Evolutionary conservation across 2,797 vertebrate species (phyloP), one percentile per base, ranked within the genome.

Genomic region (Propithecus perrieri): DNA sequence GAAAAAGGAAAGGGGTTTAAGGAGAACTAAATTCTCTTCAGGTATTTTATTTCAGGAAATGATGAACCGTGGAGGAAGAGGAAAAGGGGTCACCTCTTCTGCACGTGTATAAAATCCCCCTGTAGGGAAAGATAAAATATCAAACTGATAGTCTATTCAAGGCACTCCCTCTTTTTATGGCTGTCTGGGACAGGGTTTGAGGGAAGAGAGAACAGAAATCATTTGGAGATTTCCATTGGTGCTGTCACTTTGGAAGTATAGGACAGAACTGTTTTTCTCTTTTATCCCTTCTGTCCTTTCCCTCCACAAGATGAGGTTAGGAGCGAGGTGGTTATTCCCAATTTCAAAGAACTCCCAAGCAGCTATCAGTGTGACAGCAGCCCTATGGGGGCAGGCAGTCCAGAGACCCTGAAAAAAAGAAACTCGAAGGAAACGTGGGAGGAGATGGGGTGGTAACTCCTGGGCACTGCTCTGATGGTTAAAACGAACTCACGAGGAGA

Each of bases 41-140:
- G 48, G 14, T 41, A 48, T 20, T 85, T 94, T 85, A 48, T 38
- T 72, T 79, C 55, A 94, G 46, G 38, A 94, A 78, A 88, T 55
- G 55, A 26, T 8, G 9, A 74, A 35, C 35, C 78, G 26, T 14
- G 14, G 22, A 33, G 11, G 46, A 85, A 35, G 57, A 53, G 6
- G 12, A 69, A 55, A 71, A 93, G 28, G 71, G 50, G 15, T 63
- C 78, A 53, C 14, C 33, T 75, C 33, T 43, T 75, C 20, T 20
- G 3, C 38, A 63, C 28, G 35, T 22, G 14, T 22, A 28, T 18
- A 67, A 75, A 80, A 20, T 33, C 12, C 14, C 48, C 53, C 18
- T 17, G 3, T 14, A 84, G 41, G 15, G 57, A 79, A 75, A 89
- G 43, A 79, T 6, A 61, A 63, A 91, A 35, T n/a, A 26, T 5